Percentiles rank a stretch among this genome's conserved stretches.
These are phyloP conservation scores for Micrastur ruficollis DNA, from an alignment of 2,797 vertebrate species.

Conservation along the genomic window DNA sequence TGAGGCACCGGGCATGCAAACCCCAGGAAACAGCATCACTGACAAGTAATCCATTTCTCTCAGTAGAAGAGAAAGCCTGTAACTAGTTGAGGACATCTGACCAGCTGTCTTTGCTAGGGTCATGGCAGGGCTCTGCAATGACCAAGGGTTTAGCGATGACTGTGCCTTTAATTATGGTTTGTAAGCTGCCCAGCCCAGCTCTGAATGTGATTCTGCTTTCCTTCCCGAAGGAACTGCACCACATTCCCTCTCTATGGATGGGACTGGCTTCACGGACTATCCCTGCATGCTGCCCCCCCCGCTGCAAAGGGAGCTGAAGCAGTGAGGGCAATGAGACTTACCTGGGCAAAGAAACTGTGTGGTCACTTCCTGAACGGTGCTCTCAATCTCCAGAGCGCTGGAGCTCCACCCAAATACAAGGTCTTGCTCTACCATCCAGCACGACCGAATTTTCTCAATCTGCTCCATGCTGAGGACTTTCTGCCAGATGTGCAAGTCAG, in stretches of 20 bases:
- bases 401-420: slow-evolving; percentile 80
- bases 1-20: neutral
- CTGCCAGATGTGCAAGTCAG: slow-evolving; percentile 84
- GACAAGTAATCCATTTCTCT: neutral
- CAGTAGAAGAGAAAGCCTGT: neutral
- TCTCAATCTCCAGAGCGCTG: slow-evolving; percentile 64
- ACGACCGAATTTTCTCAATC: slow-evolving; percentile 73
- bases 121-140: neutral
- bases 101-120: neutral
- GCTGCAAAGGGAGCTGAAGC: neutral
- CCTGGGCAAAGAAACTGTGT: slow-evolving; percentile 75
- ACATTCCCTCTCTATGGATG: neutral
- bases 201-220: neutral
- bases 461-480: slow-evolving; percentile 70
- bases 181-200: neutral
- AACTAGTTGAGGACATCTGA: neutral
- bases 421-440: slow-evolving; percentile 49
- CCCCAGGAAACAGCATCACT: neutral
- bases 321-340: neutral
- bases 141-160: neutral
- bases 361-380: slow-evolving; percentile 63
- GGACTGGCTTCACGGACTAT: fast-evolving
- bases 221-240: neutral
- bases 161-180: neutral
- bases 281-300: neutral